These are phyloP conservation scores for Urophycis tenuis DNA, from an alignment of 2,797 vertebrate species.

Conservation along the genomic window DNA sequence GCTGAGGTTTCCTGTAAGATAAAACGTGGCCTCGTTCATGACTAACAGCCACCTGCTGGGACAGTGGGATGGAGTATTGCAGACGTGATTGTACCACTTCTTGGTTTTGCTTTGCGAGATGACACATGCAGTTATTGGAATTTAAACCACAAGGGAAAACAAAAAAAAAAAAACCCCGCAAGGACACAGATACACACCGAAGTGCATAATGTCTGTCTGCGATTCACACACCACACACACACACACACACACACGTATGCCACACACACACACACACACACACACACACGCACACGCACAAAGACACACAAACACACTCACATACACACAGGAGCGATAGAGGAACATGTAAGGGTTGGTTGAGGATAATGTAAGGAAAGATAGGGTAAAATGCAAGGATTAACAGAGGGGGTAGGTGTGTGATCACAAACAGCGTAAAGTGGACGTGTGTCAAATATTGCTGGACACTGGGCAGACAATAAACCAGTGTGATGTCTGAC, in stretches of 20 bases:
- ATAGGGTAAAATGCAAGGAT: background rate
- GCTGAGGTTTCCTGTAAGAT: slow-evolving; percentile 63
- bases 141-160: background rate
- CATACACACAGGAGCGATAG: background rate
- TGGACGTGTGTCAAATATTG: background rate
- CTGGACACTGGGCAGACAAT: background rate
- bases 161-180: background rate
- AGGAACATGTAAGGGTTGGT: background rate
- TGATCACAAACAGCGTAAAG: background rate
- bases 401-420: background rate
- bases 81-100: background rate
- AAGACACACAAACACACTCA: background rate
- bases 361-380: background rate
- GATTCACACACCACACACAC: too few species aligned
- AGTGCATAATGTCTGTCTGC: too few species aligned
- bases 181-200: too few species aligned
- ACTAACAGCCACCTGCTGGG: slow-evolving; percentile 57
- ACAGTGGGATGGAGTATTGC: slow-evolving; percentile 18
- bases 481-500: background rate
- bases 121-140: background rate
- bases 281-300: too few species aligned
- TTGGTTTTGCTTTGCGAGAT: background rate
- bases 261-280: too few species aligned
- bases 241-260: too few species aligned
- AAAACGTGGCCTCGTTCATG: slow-evolving; percentile 58